These are phyloP conservation scores for Syrista parreyssii DNA, from an alignment of 2,888 invertebrate genomes.

Conservation along the genomic window DNA sequence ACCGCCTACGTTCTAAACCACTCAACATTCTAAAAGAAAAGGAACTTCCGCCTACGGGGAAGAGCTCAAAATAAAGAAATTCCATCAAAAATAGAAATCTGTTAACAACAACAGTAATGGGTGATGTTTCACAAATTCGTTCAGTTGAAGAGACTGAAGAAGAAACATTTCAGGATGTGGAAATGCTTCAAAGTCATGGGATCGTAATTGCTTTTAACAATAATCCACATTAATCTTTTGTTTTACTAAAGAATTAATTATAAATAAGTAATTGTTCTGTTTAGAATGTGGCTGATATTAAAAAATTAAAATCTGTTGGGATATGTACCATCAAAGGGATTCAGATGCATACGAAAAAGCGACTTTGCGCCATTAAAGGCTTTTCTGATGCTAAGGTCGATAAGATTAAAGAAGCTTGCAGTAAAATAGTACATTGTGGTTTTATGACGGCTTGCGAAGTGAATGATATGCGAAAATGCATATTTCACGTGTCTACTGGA, in stretches of 20 bases:
- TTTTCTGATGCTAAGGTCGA: constrained; percentile 83
- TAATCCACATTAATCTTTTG: neutral
- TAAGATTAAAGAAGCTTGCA: constrained; percentile 82
- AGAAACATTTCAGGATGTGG: constrained; percentile 3
- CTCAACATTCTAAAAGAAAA: neutral
- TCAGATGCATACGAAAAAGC: constrained; percentile 83
- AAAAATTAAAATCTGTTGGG: constrained; percentile 79
- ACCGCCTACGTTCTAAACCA: neutral
- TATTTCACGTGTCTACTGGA: constrained; percentile 78
- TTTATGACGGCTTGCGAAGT: constrained; percentile 83
- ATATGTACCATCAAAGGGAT: constrained; percentile 86
- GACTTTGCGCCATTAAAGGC: constrained; percentile 78
- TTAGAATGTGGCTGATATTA: constrained; percentile 77
- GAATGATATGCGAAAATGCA: constrained; percentile 76
- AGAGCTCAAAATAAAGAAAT: neutral
- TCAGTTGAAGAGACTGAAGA: neutral
- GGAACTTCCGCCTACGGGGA: neutral
- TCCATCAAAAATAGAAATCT: neutral
- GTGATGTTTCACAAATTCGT: neutral
- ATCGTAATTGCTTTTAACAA: neutral
- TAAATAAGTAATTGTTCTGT: neutral
- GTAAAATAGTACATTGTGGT: constrained; percentile 73
- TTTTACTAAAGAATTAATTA: neutral
- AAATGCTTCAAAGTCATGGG: neutral
- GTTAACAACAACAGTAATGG: neutral